Percentiles rank a stretch among this genome's conserved stretches.
Evolutionary conservation across 2,113 vertebrate genomes (phyloP).

Genomic region (Phasianus colchicus): DNA sequence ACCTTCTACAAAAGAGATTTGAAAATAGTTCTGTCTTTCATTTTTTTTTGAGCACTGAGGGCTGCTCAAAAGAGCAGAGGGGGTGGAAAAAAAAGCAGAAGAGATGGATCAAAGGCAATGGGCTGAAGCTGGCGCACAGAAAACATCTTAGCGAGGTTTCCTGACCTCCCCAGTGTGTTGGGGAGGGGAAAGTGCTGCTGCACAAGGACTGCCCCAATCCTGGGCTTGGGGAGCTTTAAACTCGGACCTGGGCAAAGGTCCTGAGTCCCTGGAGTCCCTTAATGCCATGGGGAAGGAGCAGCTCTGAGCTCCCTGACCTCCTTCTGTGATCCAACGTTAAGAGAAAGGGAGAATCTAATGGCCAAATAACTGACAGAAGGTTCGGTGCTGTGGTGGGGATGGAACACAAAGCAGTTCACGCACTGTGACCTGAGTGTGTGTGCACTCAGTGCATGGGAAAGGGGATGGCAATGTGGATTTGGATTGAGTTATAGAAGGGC

Average conservation of each 20-base stretch:
- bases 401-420: accelerated
- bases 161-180: neutral
- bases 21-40: neutral
- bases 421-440: accelerated
- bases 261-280: accelerated
- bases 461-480: neutral
- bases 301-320: neutral
- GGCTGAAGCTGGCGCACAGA: neutral
- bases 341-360: neutral
- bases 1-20: neutral
- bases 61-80: neutral
- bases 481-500: neutral
- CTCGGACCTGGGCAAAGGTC: too few relatives aligned
- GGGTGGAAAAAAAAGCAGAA: neutral
- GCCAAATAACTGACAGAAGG: accelerated
- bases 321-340: accelerated
- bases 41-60: neutral
- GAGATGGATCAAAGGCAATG: accelerated
- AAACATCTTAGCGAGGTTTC: neutral
- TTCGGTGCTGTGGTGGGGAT: neutral
- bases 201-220: neutral
- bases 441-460: neutral
- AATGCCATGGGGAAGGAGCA: accelerated
- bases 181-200: neutral
- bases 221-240: accelerated